Base-by-base conservation (phyloP, 1,140 invertebrate genomes). In the Drosophila bocqueti region DNA sequence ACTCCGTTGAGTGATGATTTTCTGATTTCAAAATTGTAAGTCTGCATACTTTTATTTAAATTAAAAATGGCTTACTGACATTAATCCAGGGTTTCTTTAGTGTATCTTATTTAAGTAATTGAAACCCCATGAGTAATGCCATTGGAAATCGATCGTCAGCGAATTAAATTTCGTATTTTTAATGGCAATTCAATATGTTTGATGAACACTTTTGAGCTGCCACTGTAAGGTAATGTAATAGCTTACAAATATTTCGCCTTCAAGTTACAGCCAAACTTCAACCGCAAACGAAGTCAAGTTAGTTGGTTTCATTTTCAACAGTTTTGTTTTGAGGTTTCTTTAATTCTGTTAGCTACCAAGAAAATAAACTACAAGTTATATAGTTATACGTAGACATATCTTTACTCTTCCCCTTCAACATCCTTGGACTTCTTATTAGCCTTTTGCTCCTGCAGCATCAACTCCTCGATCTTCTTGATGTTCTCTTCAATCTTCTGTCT, bases 61-160 rank as follows among this genome's bases (percentile, higher is more conserved):
- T 8, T 9, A 45, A n/a, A 18, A 18, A 18, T 18, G 3, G 4
- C n/a, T 18, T 16, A 8, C n/a, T 50, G 16, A n/a, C 26, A 9
- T 31, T 13, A 15, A 50, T 31, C 29, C 18, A n/a, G 36, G 21
- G n/a, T 6, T 59, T 65, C 10, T 43, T 36, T 1, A 21, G 7
- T 15, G 5, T 63, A 55, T 26, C 29, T 11, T 55, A 26, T 58
- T 38, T 4, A 29, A 8, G 49, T 26, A 63, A 63, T 16, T 57
- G n/a, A 63, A 40, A 16, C 58, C 45, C 46, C 61, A 80, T 67
- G 84, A 87, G 76, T 89, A 87, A 87, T 89, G 76, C 36, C 57
- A 80, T 49, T 72, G 71, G 64, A 74, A 89, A 83, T 74, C 61
- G 67, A 87, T 83, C 54, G 52, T 21, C 59, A 55, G 42, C 18